A percentile compares a stretch with the other conserved stretches of the same genome.
These are phyloP conservation scores for Phytoseiulus persimilis DNA, from an alignment of 2,888 invertebrate species.

Conservation along the genomic window DNA sequence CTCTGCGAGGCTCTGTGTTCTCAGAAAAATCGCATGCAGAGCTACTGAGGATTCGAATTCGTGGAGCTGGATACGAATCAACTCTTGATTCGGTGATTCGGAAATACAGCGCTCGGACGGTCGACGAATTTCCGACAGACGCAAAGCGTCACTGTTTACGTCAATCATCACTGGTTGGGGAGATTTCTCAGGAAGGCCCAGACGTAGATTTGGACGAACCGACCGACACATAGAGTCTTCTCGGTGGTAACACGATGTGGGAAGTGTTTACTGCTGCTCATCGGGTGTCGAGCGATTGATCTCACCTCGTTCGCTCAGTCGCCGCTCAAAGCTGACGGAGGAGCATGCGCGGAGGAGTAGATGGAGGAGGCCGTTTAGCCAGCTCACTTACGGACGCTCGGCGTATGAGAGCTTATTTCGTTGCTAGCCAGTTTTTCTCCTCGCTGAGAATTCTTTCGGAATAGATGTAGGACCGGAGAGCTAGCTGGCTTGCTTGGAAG, in stretches of 20 bases:
- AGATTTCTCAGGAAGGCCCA: not conserved
- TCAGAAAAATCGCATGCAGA: too few species aligned
- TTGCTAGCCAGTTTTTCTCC: not conserved
- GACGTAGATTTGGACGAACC: not conserved
- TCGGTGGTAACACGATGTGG: not conserved
- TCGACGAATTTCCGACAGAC: not conserved
- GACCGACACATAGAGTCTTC: not conserved
- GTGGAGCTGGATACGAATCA: too few species aligned
- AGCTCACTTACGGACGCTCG: not conserved
- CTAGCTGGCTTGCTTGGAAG: not conserved
- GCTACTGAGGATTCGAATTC: too few species aligned
- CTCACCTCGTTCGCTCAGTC: not conserved
- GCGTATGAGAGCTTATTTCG: not conserved
- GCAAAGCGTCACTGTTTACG: not conserved
- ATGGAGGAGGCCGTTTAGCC: not conserved
- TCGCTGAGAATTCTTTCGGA: not conserved
- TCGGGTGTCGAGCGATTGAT: slow-evolving; percentile 29
- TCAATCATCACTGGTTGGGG: not conserved
- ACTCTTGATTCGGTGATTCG: not conserved
- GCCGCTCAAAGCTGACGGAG: not conserved
- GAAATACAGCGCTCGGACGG: too few species aligned
- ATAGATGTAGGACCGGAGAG: not conserved
- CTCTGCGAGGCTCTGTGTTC: too few species aligned
- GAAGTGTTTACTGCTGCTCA: not conserved
- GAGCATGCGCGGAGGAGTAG: not conserved